Percentiles rank a stretch among this genome's conserved stretches.
phyloP scores from a whole-genome alignment of 2,888 invertebrate species.

The Rhimphoctona megacephalus region DNA sequence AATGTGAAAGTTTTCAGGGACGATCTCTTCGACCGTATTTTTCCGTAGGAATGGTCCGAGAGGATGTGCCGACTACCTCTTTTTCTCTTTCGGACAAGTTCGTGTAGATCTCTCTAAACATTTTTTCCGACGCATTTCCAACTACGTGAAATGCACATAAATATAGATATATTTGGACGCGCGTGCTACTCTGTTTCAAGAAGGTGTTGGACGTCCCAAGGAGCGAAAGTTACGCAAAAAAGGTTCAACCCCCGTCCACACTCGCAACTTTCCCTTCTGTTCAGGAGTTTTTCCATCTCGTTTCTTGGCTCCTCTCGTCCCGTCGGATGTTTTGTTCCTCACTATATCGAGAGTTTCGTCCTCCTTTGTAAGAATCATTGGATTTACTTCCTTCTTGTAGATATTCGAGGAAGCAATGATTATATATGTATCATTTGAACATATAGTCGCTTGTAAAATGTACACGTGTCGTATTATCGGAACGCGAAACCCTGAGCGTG shows the following conservation, averaged over 20 bases:
- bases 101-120: slow-evolving; percentile 9
- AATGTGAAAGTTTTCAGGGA: slow-evolving; percentile 80
- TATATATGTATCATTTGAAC: not conserved
- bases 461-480: slow-evolving; percentile 28
- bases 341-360: slow-evolving; percentile 23
- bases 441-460: slow-evolving; percentile 4
- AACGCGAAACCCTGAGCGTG: not conserved
- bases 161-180: slow-evolving; percentile 22
- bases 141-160: not conserved
- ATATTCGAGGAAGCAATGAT: slow-evolving; percentile 12
- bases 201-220: slow-evolving; percentile 78
- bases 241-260: slow-evolving; percentile 56
- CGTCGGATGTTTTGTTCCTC: not conserved
- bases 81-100: slow-evolving; percentile 30
- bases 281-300: slow-evolving; percentile 56
- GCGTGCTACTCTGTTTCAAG: slow-evolving; percentile 38
- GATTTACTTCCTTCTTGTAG: slow-evolving; percentile 37
- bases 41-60: slow-evolving; percentile 51
- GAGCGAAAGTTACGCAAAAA: slow-evolving; percentile 80
- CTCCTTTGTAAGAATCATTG: slow-evolving; percentile 23
- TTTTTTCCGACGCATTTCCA: slow-evolving; percentile 14
- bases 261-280: slow-evolving; percentile 67
- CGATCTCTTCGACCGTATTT: slow-evolving; percentile 28
- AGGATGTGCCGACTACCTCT: slow-evolving; percentile 28
- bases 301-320: slow-evolving; percentile 15